Evolutionary conservation across 2,113 vertebrate species (phyloP), one percentile per base, ranked within the genome.

Genomic region (Semicossyphus pulcher): DNA sequence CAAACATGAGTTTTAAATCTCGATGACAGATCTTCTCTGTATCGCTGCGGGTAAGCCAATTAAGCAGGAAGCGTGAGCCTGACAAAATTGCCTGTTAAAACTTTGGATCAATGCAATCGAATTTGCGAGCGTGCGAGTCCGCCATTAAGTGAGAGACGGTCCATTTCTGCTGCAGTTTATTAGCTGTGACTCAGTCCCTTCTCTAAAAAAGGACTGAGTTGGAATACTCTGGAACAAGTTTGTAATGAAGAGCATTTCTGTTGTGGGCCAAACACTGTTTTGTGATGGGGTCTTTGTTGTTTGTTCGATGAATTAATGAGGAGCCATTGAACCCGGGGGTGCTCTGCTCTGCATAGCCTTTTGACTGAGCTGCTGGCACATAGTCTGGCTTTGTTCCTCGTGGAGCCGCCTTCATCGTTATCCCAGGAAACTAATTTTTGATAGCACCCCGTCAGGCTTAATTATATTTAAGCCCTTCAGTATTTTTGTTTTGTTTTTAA

Each of bases 281-380:
- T 77, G 52, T 42, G 48, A 56, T 56, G 65, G 18, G 66, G 68
- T 54, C 69, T 74, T 65, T 82, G 49, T 84, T 88, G 86, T 83
- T 86, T 88, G 80, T 81, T 85, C 10, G 57, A 47, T 72, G 60
- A 76, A 78, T 87, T 88, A 89, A 89, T 90, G 77, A 86, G 75
- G n/a, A 65, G 74, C 23, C 11, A 3, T 39, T 8, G 49, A 76
- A 78, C 79, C 87, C 74, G 5, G 68, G 78, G 84, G 77, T 84
- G 39, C 56, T 70, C 72, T 56, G 34, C 61, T 82, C 74, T 81
- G 60, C 78, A 75, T 70, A 67, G 67, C 48, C 53, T 86, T n/a
- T 84, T 76, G 68, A 77, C 73, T 47, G 64, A 77, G 56, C 61
- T 51, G 52, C 84, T 74, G 73, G 80, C 70, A 83, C 34, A n/a